Base-by-base conservation (phyloP, 92 coral and sea anemone genomes). In the Porites divaricata region DNA sequence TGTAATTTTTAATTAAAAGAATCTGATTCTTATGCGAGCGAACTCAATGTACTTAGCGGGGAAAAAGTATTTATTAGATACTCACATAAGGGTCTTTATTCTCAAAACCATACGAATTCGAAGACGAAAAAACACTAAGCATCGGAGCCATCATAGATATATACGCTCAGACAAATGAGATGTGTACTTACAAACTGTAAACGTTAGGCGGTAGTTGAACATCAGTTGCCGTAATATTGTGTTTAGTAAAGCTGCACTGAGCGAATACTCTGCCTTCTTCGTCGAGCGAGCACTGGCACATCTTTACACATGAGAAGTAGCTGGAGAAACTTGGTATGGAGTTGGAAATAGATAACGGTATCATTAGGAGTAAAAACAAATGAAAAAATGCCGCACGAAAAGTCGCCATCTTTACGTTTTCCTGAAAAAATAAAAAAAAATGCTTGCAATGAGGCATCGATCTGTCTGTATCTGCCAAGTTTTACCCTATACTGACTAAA, bases 141-240 rank as follows among this genome's bases (percentile, higher is more conserved):
- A 35, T 3, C 6, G 45, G 7, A 4, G 45, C 3, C 45, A 4
- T 2, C 45, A 35, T 4, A 35, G 45, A 35, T 35, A 35, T 6
- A 35, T 35, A 0, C 0, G 45, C 45, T 35, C 45, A 35, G 45
- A 24, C 23, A 24, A 2, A 77, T 16, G 17, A 17, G 68, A 20
- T 13, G 23, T 45, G 45, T 58, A 76, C 83, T 85, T 63, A 85
- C 89, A 85, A 66, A n/a, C 49, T 56, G 71, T 69, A 45, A 22
- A 85, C 52, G 6, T 85, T 64, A 15, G 75, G 70, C 13, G 89
- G 89, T 41, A 85, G 71, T 17, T 66, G 69, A 70, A 85, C 48
- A 2, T 1, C 63, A 0, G 57, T 48, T 21, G 7, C 64, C 11
- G 52, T 48, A 2, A n/a, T 2, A 48, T 68, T 70, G 49, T 52